These are phyloP conservation scores for Phalacrocorax carbo DNA, from an alignment of 2,113 vertebrate species.

Conservation along the genomic window DNA sequence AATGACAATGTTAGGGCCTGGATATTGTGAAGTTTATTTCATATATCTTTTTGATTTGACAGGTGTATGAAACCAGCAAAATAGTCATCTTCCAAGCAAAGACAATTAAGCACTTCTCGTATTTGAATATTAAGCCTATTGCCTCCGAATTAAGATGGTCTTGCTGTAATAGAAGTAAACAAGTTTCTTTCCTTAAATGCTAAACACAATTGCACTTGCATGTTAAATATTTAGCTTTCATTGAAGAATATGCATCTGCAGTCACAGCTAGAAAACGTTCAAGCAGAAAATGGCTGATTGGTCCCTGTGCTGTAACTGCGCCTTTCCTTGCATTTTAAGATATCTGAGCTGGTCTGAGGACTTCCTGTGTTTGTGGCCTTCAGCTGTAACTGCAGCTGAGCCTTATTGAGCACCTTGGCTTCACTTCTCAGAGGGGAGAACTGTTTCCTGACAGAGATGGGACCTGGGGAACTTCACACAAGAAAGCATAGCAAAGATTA, in stretches of 20 bases:
- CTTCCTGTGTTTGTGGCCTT: not conserved
- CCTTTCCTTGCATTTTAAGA: constrained; percentile 11
- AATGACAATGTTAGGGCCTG: not conserved
- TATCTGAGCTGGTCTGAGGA: not conserved
- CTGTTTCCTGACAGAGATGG: not conserved
- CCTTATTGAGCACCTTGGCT: not conserved
- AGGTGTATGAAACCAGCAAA: not conserved
- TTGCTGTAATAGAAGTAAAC: not conserved
- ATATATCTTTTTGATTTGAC: not conserved
- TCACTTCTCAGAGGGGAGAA: not conserved
- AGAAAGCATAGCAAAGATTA: not conserved
- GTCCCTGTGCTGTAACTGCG: not conserved
- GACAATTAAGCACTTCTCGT: not conserved
- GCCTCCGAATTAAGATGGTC: not conserved
- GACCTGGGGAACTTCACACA: not conserved
- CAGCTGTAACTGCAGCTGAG: not conserved
- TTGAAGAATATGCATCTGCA: not conserved
- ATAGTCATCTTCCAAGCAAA: not conserved
- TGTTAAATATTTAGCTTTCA: not conserved
- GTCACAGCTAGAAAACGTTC: not conserved
- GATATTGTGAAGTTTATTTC: not conserved
- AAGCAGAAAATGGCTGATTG: not conserved
- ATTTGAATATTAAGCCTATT: not conserved
- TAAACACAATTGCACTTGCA: not conserved
- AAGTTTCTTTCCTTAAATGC: not conserved